Percentiles rank a stretch among this genome's conserved stretches.
phyloP scores from a whole-genome alignment of 2,797 vertebrate genomes.

The Harpagifer antarcticus region DNA sequence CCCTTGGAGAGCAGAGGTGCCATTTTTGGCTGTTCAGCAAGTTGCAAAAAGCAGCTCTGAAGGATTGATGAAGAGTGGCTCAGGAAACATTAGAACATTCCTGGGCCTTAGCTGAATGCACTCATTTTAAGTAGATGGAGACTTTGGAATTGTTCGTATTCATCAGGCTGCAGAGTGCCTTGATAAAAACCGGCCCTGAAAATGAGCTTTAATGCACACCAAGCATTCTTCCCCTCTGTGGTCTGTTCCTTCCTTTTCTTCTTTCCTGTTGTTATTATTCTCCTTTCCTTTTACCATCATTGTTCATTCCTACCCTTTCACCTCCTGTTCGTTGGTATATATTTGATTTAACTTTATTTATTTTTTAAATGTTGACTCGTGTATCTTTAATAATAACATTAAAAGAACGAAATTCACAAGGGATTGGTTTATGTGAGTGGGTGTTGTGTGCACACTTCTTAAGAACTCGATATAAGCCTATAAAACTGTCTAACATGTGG shows the following conservation, averaged over 20 bases:
- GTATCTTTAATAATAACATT: not conserved
- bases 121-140: not conserved
- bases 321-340: not conserved
- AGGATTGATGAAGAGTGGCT: not conserved
- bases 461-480: not conserved
- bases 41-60: slow-evolving; percentile 3
- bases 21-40: slow-evolving; percentile 9
- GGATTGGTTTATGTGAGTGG: not conserved
- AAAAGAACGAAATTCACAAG: not conserved
- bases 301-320: not conserved
- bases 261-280: not conserved
- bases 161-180: not conserved
- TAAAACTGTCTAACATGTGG: not conserved
- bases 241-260: not conserved
- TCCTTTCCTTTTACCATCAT: not conserved
- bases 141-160: slow-evolving; percentile 13
- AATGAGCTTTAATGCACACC: not conserved
- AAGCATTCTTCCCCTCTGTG: not conserved
- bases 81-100: not conserved
- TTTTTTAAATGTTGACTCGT: not conserved
- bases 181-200: not conserved
- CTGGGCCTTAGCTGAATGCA: not conserved
- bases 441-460: not conserved
- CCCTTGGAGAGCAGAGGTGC: slow-evolving; percentile 15
- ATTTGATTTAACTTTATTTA: not conserved